A percentile compares a stretch with the other conserved stretches of the same genome.
phyloP scores from a whole-genome alignment of 2,113 vertebrate species.

The Sula dactylatra region DNA sequence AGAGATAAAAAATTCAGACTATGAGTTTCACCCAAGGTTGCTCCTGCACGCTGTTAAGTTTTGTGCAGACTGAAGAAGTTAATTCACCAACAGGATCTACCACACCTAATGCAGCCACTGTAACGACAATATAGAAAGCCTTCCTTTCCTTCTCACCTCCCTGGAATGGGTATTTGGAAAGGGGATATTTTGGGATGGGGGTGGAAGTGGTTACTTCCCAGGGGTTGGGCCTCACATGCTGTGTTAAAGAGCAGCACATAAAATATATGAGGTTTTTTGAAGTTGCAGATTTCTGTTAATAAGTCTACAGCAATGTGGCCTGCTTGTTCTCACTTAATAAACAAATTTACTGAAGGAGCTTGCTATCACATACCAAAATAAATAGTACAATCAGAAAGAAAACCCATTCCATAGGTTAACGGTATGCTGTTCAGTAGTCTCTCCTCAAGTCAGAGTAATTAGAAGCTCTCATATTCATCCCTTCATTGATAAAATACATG shows the following conservation, averaged over 20 bases:
- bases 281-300: not conserved
- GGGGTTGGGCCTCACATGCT: not conserved
- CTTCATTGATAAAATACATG: not conserved
- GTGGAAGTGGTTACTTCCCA: not conserved
- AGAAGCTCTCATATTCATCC: not conserved
- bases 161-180: not conserved
- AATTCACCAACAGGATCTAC: not conserved
- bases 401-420: not conserved
- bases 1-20: not conserved
- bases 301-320: not conserved
- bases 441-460: not conserved
- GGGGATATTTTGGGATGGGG: not conserved
- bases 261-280: not conserved
- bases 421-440: not conserved
- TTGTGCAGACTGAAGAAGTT: not conserved
- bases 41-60: not conserved
- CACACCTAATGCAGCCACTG: not conserved
- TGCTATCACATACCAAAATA: not conserved
- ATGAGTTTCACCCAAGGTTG: not conserved
- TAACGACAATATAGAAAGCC: not conserved
- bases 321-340: not conserved
- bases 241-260: not conserved
- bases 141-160: not conserved
- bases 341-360: not conserved
- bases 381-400: not conserved